Base-by-base conservation (phyloP, 2,113 vertebrate species). In the Numida meleagris region DNA sequence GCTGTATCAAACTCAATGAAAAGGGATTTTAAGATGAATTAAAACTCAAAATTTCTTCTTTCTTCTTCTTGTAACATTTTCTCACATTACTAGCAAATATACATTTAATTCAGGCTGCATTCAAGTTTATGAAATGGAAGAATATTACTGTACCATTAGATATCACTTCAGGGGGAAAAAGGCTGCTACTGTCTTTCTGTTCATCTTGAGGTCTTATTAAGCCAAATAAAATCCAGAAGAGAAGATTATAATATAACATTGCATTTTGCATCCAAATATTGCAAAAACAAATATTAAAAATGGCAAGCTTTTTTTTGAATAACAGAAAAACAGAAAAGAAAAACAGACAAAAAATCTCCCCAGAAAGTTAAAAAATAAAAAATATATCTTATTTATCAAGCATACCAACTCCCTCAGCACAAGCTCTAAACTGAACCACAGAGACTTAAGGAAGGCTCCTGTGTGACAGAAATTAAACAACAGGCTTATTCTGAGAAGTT, bases 141-240 rank as follows among this genome's bases (percentile, higher is more conserved):
- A 76, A 86, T 78, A 92, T 86, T 76, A 86, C 83, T 80, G 33
- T 74, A 89, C 31, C 61, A 77, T 89, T 87, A 92, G 57, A 95
- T 92, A 93, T 40, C 46, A 97, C 93, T 95, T 92, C 67, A 34
- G 94, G 82, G 91, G 85, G 36, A 92, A 96, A 95, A 95, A 93
- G 77, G 65, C 81, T 96, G 83, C 86, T 89, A 74, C 80, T 89
- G 77, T 94, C 85, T 94, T 87, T 88, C 75, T 89, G 61, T 40
- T 95, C 86, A 71, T 76, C 75, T 82, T 59, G 66, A 89, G 73
- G 65, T 74, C 90, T 88, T 95, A 94, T 92, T 88, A 96, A 94
- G 71, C 61, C 92, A 96, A 87, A 96, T 90, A 89, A 93, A 97
- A 96, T 88, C 66, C 77, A 95, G 50, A 77, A 83, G 50, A 62